Evolutionary conservation across 2,888 invertebrate species (phyloP), one percentile per base, ranked within the genome.

Genomic region (Sinodicranocentrus sp.): DNA sequence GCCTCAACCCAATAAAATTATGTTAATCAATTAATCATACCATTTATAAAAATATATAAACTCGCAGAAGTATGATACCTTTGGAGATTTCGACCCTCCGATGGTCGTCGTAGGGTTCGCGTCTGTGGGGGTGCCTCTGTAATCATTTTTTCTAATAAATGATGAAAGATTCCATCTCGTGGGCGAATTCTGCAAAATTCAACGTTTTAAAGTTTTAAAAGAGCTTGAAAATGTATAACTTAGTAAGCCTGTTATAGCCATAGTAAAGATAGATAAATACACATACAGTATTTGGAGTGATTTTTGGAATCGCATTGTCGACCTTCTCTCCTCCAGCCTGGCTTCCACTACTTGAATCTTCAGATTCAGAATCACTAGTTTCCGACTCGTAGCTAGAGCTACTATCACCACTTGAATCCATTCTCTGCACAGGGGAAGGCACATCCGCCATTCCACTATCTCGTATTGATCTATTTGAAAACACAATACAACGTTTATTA

Each of bases 331-430:
- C 84, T 54, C 85, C 87, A 19, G 84, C 67, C 71, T 87, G 86
- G 71, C 88, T 88, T 43, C 87, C 88, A 76, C 87, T 89, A 70
- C 88, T 88, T 48, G 89, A 89, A 67, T 88, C 89, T 44, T 89
- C 89, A 39, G 87, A 87, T 17, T 88, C 88, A 26, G 88, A 87
- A 26, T 86, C 88, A 84, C 83, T 85, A 54, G 86, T 86, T 43
- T 84, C 85, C 21, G 82, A 84, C 44, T 86, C 86, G 84, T 77
- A 84, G 85, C 86, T 87, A 15, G 89, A 89, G 65, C 89, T 89
- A 84, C 87, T 88, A 33, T 88, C 88, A 52, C 84, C 84, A 80
- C 88, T 89, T 48, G 87, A 85, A 80, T 88, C 88, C 88, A 88
- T 88, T 61, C 84, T 88, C 39, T 84, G 76, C 39, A 88, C 77